Evolutionary conservation across 2,888 invertebrate species (phyloP), one percentile per base, ranked within the genome.

Genomic region (Drosophila falleni): DNA sequence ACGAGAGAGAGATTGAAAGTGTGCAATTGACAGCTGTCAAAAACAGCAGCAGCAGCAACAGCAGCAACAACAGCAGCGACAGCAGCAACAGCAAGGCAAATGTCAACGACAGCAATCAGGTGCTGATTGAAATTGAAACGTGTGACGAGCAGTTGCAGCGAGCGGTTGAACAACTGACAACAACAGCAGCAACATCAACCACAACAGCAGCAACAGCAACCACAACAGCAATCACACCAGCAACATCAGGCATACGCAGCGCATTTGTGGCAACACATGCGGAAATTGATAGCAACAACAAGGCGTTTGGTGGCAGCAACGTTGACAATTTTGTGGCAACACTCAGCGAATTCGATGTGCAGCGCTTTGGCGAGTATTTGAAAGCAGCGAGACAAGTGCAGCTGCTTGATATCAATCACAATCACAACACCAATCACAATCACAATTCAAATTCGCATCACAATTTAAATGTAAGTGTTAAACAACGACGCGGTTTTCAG

Each of bases 281-380:
- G 35, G 31, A 69, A 39, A 51, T 33, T 44, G 37, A 47, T 47
- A 54, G 46, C 65, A 63, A 29, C 31, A 31, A 31, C 31, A 31
- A 31, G 10, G 31, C 31, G 31, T 4, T 29, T 29, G 0, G 29
- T 29, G 55, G 46, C 65, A 62, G 29, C 50, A 31, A 41, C 41
- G 51, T 42, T 39, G 66, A 41, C 15, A 75, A 64, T 71, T 85
- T 85, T 65, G 86, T 64, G 19, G 44, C 69, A 5, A 60, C 78
- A 19, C 72, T 85, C 10, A 85, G 87, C 50, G 92, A 92, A 74
- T 91, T 91, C 70, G 91, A 92, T 89, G 91, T 90, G 58, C 90
- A 89, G 59, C 87, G 90, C 11, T 87, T 92, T 33, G 81, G 84
- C 68, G 87, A 90, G 54, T 89, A 79, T 76, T 33, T 84, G 33